phyloP scores from a whole-genome alignment of 2,888 invertebrate species.

The Autographa gamma region DNA sequence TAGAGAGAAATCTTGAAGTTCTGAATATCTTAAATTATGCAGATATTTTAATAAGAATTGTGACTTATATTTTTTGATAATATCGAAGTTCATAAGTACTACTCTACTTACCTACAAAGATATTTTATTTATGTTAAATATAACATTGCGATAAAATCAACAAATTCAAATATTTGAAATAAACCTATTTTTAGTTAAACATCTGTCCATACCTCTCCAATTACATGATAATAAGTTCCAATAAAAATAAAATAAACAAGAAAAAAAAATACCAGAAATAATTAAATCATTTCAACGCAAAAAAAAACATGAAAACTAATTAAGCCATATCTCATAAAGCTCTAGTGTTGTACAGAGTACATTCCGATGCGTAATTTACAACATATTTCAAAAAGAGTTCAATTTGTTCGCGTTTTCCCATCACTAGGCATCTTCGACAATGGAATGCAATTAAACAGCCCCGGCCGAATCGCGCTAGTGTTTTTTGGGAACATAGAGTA shows the following conservation, averaged over 20 bases:
- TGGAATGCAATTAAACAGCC: slow-evolving; percentile 60
- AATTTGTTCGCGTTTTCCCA: slow-evolving; percentile 22
- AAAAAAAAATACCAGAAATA: neutral
- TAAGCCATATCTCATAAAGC: neutral
- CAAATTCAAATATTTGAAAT: too few species aligned
- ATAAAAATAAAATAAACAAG: neutral
- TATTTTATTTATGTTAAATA: too few species aligned
- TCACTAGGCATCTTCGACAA: slow-evolving; percentile 58
- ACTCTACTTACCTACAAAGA: too few species aligned
- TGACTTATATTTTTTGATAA: too few species aligned
- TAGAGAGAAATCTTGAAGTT: slow-evolving; percentile 18
- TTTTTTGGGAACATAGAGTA: slow-evolving; percentile 29
- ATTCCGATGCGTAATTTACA: neutral
- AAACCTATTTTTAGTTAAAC: too few species aligned
- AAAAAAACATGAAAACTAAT: neutral
- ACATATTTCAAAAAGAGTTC: slow-evolving; percentile 1
- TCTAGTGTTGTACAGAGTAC: neutral
- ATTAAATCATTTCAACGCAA: neutral
- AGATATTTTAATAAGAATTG: too few species aligned
- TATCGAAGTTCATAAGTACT: too few species aligned
- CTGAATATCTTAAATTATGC: slow-evolving; percentile 18
- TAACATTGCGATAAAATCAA: too few species aligned
- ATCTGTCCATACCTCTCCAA: too few species aligned
- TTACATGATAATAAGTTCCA: too few species aligned
- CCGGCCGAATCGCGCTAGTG: slow-evolving; percentile 42